These are phyloP conservation scores for Diachasma alloeum DNA, from an alignment of 1,140 invertebrate genomes.

Conservation along the genomic window DNA sequence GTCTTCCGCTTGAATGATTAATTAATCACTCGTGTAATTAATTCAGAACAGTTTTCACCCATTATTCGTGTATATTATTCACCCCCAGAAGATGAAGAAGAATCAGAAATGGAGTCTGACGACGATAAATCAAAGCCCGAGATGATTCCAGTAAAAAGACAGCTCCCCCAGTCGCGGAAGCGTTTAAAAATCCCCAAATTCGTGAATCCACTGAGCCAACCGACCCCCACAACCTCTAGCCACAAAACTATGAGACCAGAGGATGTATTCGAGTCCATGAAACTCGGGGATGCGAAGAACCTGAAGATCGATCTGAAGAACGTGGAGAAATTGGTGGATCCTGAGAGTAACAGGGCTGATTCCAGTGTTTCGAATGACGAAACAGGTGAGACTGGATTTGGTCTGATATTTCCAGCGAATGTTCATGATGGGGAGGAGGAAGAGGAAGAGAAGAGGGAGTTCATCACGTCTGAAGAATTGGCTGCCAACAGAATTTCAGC, in stretches of 20 bases:
- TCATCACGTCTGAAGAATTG: constrained; percentile 75
- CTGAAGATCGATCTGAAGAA: constrained; percentile 75
- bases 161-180: constrained; percentile 65
- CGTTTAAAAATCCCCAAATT: constrained; percentile 73
- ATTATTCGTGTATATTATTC: not conserved
- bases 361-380: constrained; percentile 29
- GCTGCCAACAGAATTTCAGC: constrained; percentile 74
- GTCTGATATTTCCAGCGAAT: constrained; percentile 62
- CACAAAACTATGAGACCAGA: constrained; percentile 66
- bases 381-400: constrained; percentile 58
- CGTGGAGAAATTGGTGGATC: constrained; percentile 49
- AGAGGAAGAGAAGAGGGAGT: constrained; percentile 52
- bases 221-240: constrained; percentile 41
- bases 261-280: constrained; percentile 72
- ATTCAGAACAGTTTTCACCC: not conserved
- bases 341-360: constrained; percentile 13
- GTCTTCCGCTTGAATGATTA: no score
- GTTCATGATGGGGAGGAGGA: constrained; percentile 49
- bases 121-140: constrained; percentile 57
- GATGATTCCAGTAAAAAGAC: constrained; percentile 68
- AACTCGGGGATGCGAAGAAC: constrained; percentile 63
- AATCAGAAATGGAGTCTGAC: constrained; percentile 85
- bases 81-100: constrained; percentile 63
- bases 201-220: constrained; percentile 63
- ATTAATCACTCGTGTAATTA: not conserved